These are phyloP conservation scores for Percina caprodes DNA, from an alignment of 2,113 vertebrate species.

Conservation along the genomic window DNA sequence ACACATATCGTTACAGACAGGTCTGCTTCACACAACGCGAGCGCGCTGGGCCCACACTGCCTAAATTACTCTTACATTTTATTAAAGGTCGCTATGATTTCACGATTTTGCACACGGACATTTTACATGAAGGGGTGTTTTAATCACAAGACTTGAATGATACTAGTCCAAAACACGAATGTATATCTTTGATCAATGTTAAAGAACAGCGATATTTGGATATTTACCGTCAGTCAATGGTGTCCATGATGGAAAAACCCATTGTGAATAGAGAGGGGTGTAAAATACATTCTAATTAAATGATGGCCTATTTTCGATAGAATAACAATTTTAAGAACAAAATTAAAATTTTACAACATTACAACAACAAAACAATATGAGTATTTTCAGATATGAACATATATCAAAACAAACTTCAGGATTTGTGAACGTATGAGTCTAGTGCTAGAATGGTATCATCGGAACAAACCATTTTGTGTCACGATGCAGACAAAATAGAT, in stretches of 20 bases:
- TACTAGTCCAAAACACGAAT: rapidly evolving
- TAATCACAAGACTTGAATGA: rapidly evolving
- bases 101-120: neutral
- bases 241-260: slow-evolving; percentile 78
- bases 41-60: slow-evolving; percentile 34
- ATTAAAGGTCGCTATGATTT: neutral
- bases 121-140: neutral
- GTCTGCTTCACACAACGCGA: neutral
- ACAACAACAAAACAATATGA: rapidly evolving
- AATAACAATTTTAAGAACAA: rapidly evolving
- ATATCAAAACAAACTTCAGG: rapidly evolving
- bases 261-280: slow-evolving; percentile 34
- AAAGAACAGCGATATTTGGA: slow-evolving; percentile 65
- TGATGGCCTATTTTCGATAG: neutral
- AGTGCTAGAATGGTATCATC: slow-evolving; percentile 52
- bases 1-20: neutral
- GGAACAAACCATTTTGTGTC: slow-evolving; percentile 53
- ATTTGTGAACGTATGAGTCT: neutral
- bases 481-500: neutral
- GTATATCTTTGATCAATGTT: slow-evolving; percentile 1
- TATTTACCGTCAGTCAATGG: slow-evolving; percentile 79
- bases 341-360: rapidly evolving
- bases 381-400: neutral
- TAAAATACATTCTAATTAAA: neutral
- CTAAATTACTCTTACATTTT: neutral